Base-by-base conservation (phyloP, 2,888 invertebrate genomes). In the Noctua comes region DNA sequence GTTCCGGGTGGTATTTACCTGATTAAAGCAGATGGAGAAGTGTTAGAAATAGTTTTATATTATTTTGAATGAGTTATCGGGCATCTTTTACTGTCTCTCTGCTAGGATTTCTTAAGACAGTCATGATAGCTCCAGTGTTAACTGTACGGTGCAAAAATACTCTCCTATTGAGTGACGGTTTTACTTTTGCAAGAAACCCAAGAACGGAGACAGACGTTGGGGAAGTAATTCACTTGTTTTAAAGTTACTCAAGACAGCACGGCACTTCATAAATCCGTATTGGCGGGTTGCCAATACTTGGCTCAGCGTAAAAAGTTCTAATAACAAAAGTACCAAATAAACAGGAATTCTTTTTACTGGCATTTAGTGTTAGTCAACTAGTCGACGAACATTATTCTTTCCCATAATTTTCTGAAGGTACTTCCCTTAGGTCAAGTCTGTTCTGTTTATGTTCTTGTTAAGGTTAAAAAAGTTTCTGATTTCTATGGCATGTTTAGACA, bases 1-100 rank as follows among this genome's bases (percentile, higher is more conserved):
- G 88, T 24, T 91, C 91, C 2, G 94, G 91, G 27, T 88, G 91
- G 79, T 95, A 95, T 87, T 92, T 77, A 71, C 95, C 95, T 95
- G 82, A 2, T 84, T 86, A 21, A 51, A 11, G 24, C 0, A 65
- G 8, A 10, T 21, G 5, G 2, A 0, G 64, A 24, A 46, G 13
- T 2, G 13, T 65, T 13, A 24, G 13, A 40, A 40, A 46, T 21
- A 6, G 5, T n/a, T n/a, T n/a, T 13, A n/a, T 48, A 13, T 68
- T 46, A 18, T 31, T 46, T 24, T 24, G 16, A 8, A 27, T 24
- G 1, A 65, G 54, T 27, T 6, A 43, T 5, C 4, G 13, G 2
- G 24, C 16, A 18, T 10, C 0, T 62, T 65, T 62, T 40, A 27
- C 8, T 21, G 2, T 27, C 16, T 5, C 8, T 27, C 6, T 31